Base-by-base conservation (phyloP, 2,113 vertebrate genomes). In the Alethe diademata region DNA sequence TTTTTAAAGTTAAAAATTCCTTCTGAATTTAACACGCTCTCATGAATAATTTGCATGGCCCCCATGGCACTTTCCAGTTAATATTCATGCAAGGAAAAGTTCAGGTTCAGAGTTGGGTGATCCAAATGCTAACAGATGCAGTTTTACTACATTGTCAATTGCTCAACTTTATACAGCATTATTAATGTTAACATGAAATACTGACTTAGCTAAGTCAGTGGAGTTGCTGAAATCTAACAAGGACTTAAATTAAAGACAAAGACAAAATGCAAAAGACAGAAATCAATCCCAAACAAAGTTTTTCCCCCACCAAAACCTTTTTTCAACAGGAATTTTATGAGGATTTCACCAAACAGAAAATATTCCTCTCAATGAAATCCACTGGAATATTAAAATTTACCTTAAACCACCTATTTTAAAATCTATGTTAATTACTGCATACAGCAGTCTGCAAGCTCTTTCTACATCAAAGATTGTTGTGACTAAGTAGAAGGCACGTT, bases 381-480 rank as follows among this genome's bases (percentile, higher is more conserved):
- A 1, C 12, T 60, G 60, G 23, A 81, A 62, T 67, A 88, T 83
- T 83, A 88, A 36, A 93, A 92, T 86, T 88, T 66, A 91, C 61
- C 67, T 84, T 62, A 92, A 65, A 64, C 9, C 11, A 36, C 11
- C 14, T 67, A 85, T 86, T 95, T 93, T 71, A 74, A 93, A 92
- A 36, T 72, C 43, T 36, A 1, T 40, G 20, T 78, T 96, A 96
- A 94, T 96, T 69, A 85, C 16, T 62, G 64, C 2, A 15, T 33
- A 45, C 14, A 85, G 40, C 38, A 69, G 57, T 78, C 80, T 88
- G 26, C 14, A 71, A 87, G 11, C 50, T 4, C 24, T 91, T 93
- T 80, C 80, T 89, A 74, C 62, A 95, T 94, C 90, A 93, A 95
- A 96, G 72, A 33, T 45, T 78, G 60, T 90, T 87, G 79, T 58